Evolutionary conservation across 2,888 invertebrate genomes (phyloP).

Genomic region (Pseudoips prasinana): DNA sequence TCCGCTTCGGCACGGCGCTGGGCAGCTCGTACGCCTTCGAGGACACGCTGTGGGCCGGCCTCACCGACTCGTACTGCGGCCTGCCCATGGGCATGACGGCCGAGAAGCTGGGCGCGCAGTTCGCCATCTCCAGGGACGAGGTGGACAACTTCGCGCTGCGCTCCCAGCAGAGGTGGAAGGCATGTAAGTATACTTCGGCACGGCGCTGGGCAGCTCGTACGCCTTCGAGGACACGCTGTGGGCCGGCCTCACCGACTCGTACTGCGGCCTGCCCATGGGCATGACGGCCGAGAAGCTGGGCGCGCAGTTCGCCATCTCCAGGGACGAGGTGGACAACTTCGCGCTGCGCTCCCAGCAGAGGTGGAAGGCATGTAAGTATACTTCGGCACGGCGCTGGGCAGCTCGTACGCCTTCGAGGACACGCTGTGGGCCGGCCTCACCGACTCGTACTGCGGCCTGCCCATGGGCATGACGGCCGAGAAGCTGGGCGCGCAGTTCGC

Average conservation of each 20-base stretch:
- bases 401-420: conserved; percentile 91
- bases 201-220: conserved; percentile 88
- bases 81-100: conserved; percentile 98
- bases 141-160: conserved; percentile 92
- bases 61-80: conserved; percentile 94
- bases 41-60: conserved; percentile 92
- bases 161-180: conserved; percentile 94
- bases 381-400: conserved; percentile 93
- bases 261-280: conserved; percentile 97
- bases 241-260: conserved; percentile 91
- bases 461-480: conserved; percentile 98
- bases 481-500: conserved; percentile 92
- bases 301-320: conserved; percentile 87
- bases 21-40: conserved; percentile 90
- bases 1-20: conserved; percentile 93
- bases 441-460: conserved; percentile 93
- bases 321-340: conserved; percentile 93
- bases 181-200: conserved; percentile 90
- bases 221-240: conserved; percentile 95
- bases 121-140: conserved; percentile 89
- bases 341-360: conserved; percentile 91
- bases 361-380: conserved; percentile 90
- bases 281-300: conserved; percentile 97
- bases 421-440: conserved; percentile 92
- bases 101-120: conserved; percentile 93